phyloP scores from a whole-genome alignment of 64 coral and sea anemone species.

The Astreopora myriophthalma region DNA sequence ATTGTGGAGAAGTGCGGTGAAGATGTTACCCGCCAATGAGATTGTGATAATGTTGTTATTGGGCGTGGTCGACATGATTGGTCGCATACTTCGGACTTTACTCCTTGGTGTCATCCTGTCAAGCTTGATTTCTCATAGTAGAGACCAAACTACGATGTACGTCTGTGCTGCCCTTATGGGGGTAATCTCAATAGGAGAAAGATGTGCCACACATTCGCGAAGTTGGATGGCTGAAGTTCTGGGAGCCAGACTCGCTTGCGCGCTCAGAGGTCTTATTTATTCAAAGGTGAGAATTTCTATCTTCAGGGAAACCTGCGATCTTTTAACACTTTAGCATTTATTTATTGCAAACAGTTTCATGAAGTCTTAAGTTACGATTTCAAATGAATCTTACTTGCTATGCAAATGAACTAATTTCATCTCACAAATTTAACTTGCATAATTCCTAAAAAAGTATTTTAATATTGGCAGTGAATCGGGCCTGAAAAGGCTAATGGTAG shows the following conservation, averaged over 20 bases:
- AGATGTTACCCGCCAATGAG: background rate
- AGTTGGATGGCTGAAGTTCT: background rate
- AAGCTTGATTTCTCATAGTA: background rate
- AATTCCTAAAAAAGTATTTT: no score
- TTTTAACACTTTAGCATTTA: no score
- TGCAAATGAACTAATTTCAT: no score
- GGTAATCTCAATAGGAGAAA: background rate
- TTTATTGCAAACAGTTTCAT: no score
- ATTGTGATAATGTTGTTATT: background rate
- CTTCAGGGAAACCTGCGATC: no score
- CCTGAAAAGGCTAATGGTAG: no score
- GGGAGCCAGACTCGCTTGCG: background rate
- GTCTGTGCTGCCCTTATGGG: background rate
- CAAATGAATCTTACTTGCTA: no score
- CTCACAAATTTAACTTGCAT: no score
- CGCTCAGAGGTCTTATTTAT: background rate
- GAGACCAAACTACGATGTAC: background rate
- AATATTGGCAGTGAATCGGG: no score
- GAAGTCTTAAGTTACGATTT: no score
- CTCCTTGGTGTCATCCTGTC: background rate
- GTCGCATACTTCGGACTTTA: background rate
- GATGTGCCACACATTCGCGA: background rate
- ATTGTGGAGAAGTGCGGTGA: background rate
- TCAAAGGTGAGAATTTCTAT: background rate
- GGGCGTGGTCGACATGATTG: background rate